Base-by-base conservation (phyloP, 2,888 invertebrate species). In the Orthonychiurus folsomi region DNA sequence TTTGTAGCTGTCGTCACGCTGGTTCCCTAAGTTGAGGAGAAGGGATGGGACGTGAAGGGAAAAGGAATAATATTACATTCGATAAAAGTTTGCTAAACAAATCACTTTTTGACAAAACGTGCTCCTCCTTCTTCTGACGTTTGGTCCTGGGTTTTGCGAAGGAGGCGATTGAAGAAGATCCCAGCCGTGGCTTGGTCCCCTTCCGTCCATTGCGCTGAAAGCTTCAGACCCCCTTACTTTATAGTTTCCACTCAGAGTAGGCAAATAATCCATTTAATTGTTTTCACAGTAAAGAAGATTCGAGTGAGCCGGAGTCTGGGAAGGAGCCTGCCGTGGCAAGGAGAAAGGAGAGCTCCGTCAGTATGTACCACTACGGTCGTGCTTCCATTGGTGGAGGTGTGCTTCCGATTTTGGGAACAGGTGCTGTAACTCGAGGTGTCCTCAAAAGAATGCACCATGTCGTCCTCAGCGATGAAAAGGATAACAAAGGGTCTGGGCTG, bases 361-460 rank as follows among this genome's bases (percentile, higher is more conserved):
- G 65, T 47, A 55, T 54, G 23, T 28, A 60, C 5, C 53, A 52
- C 9, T 52, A 54, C 18, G 53, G 21, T 21, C n/a, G 54, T 27
- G 78, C 80, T 71, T 74, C 77, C 67, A 76, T 82, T 74, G 75
- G 77, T 65, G 70, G 75, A 65, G 25, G 60, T 27, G 50, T 54
- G 25, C n/a, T 60, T 15, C 53, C 60, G 12, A 52, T 23, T 3
- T 24, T 23, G 9, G 37, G 59, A n/a, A 3, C 64, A 63, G 27
- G 74, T 12, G 52, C 52, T 23, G 52, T 52, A 21, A 37, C 76
- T 27, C 84, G 84, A 74, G 85, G 84, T 71, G 76, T 85, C 61
- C 77, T 88, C 21, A 82, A 85, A 66, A 80, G 88, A 68, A 88
- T 88, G 87, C 84, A 86, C 0, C 80, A 86, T 48, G 87, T 88